Conservation (phyloP, 2,797 vertebrate genomes). For the Lates japonicus region DNA sequence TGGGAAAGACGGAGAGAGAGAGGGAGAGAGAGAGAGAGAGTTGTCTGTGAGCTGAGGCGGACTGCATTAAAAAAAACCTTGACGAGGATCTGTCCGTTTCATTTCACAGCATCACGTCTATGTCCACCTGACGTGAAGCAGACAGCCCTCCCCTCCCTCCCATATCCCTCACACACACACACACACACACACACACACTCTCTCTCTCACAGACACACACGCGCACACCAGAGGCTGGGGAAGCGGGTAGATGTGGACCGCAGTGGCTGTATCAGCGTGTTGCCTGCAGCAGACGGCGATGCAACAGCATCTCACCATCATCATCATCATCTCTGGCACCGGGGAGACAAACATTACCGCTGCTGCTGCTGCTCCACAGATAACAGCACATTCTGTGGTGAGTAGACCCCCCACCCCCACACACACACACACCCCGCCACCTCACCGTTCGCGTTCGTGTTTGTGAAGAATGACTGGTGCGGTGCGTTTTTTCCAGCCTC, state of each 20-base stretch:
- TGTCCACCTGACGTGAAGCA: conserved; percentile 49
- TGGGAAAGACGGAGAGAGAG: conserved; percentile 14
- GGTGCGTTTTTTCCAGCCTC: not conserved
- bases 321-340: conserved; percentile 45
- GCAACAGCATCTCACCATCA: conserved; percentile 66
- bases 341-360: conserved; percentile 21
- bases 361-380: conserved; percentile 28
- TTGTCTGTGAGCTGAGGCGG: conserved; percentile 39
- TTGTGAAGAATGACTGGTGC: not conserved
- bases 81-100: too few species aligned
- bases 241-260: conserved; percentile 64
- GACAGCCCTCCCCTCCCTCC: not conserved
- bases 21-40: conserved; percentile 33
- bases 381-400: too few species aligned
- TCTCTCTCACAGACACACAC: too few species aligned
- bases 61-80: not conserved
- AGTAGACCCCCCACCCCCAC: too few species aligned
- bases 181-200: not conserved
- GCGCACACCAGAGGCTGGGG: too few species aligned
- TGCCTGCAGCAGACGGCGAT: conserved; percentile 71
- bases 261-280: conserved; percentile 69
- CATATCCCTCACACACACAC: not conserved
- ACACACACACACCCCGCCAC: not conserved
- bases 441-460: not conserved
- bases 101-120: conserved; percentile 62